Evolutionary conservation across 2,113 vertebrate genomes (phyloP), one percentile per base, ranked within the genome.

Genomic region (Corythaeola cristata): DNA sequence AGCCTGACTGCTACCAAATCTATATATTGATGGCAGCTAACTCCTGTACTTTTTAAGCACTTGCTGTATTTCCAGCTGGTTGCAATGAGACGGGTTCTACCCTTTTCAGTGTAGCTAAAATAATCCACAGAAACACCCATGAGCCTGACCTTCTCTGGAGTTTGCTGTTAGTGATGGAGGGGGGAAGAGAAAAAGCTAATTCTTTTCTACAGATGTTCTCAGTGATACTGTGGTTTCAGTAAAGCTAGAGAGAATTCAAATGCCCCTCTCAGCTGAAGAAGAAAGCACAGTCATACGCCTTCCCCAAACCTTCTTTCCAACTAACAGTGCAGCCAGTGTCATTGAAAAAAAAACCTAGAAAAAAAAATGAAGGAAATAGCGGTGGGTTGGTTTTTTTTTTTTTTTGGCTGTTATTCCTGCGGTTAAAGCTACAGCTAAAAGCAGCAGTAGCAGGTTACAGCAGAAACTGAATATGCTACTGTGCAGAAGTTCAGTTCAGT

Each of bases 381-480:
- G 45, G 23, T n/a, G 41, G 1, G 0, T 1, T 27, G 7, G n/a
- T n/a, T n/a, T n/a, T n/a, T n/a, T 18, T 35, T 55, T 66, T 77
- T 72, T 90, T 75, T 72, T 90, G 62, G 85, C 74, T 90, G 71
- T 71, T 89, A 83, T 55, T 91, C 90, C 92, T 97, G 93, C 0
- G 73, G 95, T 92, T 91, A 79, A 69, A 94, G 71, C 86, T 97
- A 74, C 59, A 94, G 92, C 93, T 95, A 86, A 96, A 90, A 93
- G 83, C 83, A 95, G 79, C 63, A 67, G 62, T 90, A 85, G 78
- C 81, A 93, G 63, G 73, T 97, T 91, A 94, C 78, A 76, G 67
- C 75, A 95, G 93, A 87, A 93, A 94, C 83, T 95, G 96, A 97
- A 90, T 95, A 86, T 33, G 55, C 88, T 77, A 69, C 93, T 97